Conservation (phyloP, 2,888 invertebrate species). For the Pandemis corylana region DNA sequence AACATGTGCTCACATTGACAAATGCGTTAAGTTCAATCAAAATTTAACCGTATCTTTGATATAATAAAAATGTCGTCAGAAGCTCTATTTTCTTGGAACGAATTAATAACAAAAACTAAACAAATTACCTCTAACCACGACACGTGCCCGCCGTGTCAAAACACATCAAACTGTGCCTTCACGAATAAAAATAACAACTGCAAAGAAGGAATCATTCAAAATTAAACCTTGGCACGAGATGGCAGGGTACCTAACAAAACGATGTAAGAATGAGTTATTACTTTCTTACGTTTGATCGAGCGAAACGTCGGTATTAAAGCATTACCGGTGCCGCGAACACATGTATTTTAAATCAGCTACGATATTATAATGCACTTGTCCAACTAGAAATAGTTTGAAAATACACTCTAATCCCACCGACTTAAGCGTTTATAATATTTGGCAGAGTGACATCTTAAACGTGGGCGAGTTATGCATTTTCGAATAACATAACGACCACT, state of each 20-base stretch:
- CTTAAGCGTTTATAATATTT: not conserved
- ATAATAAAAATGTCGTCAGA: not conserved
- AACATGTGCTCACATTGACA: not conserved
- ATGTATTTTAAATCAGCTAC: not conserved
- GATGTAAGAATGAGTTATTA: not conserved
- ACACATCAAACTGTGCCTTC: not conserved
- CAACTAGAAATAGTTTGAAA: not conserved
- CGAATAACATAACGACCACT: not conserved
- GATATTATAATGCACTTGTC: not conserved
- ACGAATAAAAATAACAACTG: not conserved
- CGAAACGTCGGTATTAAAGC: conserved; percentile 15
- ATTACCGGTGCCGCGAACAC: conserved; percentile 4
- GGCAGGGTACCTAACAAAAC: not conserved
- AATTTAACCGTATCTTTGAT: not conserved
- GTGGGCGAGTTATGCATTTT: not conserved
- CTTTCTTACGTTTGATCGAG: not conserved
- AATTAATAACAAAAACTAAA: conserved; percentile 6
- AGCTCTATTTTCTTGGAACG: not conserved
- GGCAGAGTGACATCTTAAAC: not conserved
- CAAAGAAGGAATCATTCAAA: not conserved
- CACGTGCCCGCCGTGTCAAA: conserved; percentile 13
- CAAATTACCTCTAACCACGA: conserved; percentile 7
- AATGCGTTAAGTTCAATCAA: not conserved
- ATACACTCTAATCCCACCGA: not conserved
- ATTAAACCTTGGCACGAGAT: not conserved